Base-by-base conservation (phyloP, 2,797 vertebrate species). In the Odontamblyopus rebecca region DNA sequence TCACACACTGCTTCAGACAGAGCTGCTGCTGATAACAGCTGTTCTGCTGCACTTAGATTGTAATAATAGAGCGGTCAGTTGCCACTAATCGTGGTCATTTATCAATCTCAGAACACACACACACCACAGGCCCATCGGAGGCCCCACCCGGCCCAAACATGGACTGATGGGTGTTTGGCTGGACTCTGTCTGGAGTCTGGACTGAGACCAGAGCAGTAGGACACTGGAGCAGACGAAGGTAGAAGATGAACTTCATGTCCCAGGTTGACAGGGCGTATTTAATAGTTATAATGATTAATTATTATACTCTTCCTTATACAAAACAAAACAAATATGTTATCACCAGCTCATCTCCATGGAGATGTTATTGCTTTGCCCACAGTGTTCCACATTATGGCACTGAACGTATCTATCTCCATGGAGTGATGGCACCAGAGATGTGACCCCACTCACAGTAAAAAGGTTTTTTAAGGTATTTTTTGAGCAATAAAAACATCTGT, bases 1-100 rank as follows among this genome's bases (percentile, higher is more conserved):
- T 88, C 86, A 82, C 85, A 78, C 77, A 70, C 77, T 75, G 75
- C 72, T 84, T 82, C 67, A 82, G 86, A 91, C 82, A 90, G 86
- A 81, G 50, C 84, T 75, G 84, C 80, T 87, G 48, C 78, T 80
- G 70, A 78, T 79, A 89, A 89, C 87, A 86, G 89, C 85, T 82
- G 86, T 80, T 89, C 83, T 56, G 67, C 84, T 80, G 76, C 80
- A 82, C 85, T 89, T 86, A 88, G 87, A 92, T 91, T 91, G 80
- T 86, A 89, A 89, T 90, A 87, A 90, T 81, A 84, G 85, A 92
- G 78, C 77, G 86, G 91, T 91, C 91, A 86, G 86, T 92, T 70
- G 84, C 85, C 84, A 74, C 87, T 93, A 91, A 93, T 93, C 89
- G 85, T 89, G 87, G 87, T 87, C 89, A 92, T 93, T 85, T 86